phyloP scores from a whole-genome alignment of 2,797 vertebrate genomes.

The Thamnophis elegans region DNA sequence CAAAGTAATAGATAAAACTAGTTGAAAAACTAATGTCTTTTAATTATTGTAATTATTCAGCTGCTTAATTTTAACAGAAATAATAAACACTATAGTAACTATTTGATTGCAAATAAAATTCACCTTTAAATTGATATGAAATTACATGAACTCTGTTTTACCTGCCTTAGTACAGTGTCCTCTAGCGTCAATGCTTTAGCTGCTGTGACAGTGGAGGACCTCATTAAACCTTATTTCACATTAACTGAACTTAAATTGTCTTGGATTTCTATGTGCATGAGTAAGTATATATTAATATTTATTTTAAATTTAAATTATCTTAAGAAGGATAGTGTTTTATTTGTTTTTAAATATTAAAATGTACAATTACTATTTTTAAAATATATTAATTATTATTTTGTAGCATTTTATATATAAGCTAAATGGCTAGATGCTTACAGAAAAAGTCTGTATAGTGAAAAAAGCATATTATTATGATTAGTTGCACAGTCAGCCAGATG shows the following conservation, averaged over 20 bases:
- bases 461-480: background rate
- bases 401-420: background rate
- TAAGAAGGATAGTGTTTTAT: background rate
- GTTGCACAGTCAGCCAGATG: background rate
- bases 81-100: background rate
- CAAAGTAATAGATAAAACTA: background rate
- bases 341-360: background rate
- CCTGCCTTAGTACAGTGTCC: conserved; percentile 84
- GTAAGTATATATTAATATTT: conserved; percentile 72
- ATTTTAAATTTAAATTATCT: conserved; percentile 18
- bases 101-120: background rate
- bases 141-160: conserved; percentile 18
- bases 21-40: background rate
- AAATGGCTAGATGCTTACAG: background rate
- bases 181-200: conserved; percentile 93
- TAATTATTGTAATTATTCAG: background rate
- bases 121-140: background rate
- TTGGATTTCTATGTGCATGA: conserved; percentile 85
- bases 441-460: background rate
- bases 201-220: conserved; percentile 88
- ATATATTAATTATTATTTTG: background rate
- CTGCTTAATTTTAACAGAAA: background rate
- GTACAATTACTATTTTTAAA: background rate
- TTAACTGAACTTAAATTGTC: conserved; percentile 83
- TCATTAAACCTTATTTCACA: conserved; percentile 77